phyloP scores from a whole-genome alignment of 2,888 invertebrate genomes.

The Oscheius myriophilus region DNA sequence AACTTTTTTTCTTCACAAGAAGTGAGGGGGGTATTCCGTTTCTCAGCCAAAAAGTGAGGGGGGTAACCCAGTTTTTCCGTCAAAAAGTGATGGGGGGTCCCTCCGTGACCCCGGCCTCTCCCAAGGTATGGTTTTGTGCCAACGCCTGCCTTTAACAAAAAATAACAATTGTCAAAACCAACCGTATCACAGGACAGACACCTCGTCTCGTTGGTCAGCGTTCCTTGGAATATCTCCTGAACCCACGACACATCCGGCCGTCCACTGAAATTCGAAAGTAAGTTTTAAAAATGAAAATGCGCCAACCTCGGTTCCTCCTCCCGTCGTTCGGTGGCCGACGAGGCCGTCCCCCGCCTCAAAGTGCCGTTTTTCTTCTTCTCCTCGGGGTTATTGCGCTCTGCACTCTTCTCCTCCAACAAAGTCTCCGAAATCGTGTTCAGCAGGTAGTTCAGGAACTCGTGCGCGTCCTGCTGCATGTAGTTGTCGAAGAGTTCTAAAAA shows the following conservation, averaged over 20 bases:
- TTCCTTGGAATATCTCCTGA: constrained; percentile 99
- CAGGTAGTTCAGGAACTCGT: constrained; percentile 98
- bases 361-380: constrained; percentile 42
- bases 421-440: constrained; percentile 98
- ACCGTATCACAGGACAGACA: constrained; percentile 99
- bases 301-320: constrained; percentile 15
- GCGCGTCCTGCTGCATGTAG: constrained; percentile 96
- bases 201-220: constrained; percentile 96
- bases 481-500: constrained; percentile 95
- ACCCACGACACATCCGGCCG: constrained; percentile 90
- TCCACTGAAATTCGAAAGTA: not conserved
- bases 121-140: too few relatives aligned
- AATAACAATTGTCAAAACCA: too few relatives aligned
- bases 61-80: too few relatives aligned
- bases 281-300: too few relatives aligned
- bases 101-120: too few relatives aligned
- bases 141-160: too few relatives aligned
- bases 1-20: too few relatives aligned
- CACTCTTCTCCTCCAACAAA: constrained; percentile 75
- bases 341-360: constrained; percentile 36
- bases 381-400: constrained; percentile 27
- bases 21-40: too few relatives aligned
- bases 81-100: too few relatives aligned
- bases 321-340: constrained; percentile 31
- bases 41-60: too few relatives aligned